Conservation (phyloP, 2,888 invertebrate species). For the Drosophila mulleri region DNA sequence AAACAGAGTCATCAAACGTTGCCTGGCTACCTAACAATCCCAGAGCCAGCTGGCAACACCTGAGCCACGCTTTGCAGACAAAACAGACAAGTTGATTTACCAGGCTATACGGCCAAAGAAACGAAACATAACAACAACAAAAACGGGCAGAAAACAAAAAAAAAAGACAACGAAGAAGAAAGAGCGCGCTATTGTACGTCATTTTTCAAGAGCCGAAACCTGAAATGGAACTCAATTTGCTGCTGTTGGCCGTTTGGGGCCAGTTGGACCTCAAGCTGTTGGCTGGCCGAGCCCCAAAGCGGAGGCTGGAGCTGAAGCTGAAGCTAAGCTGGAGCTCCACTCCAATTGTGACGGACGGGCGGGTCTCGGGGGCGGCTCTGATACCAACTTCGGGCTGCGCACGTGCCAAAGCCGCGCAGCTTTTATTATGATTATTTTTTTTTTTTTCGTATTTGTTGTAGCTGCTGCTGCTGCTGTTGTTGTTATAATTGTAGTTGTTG, state of each 20-base stretch:
- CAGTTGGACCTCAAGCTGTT: conserved; percentile 34
- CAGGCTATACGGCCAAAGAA: conserved; percentile 43
- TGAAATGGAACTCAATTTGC: conserved; percentile 70
- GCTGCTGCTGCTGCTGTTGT: conserved; percentile 10
- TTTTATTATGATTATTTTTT: background rate
- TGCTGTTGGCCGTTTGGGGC: conserved; percentile 28
- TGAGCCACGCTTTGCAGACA: conserved; percentile 56
- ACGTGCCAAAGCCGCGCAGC: conserved; percentile 71
- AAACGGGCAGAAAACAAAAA: conserved; percentile 9
- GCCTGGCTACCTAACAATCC: conserved; percentile 49
- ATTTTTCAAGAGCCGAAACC: conserved; percentile 71
- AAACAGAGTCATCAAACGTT: conserved; percentile 74
- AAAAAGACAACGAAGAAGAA: conserved; percentile 20
- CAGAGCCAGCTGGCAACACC: conserved; percentile 53
- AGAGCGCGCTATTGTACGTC: conserved; percentile 69
- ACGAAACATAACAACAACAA: conserved; percentile 22
- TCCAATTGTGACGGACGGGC: conserved; percentile 31
- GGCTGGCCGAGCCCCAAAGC: conserved; percentile 19
- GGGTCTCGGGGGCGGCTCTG: conserved; percentile 37
- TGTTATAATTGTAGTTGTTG: conserved; percentile 21
- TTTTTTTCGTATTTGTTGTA: conserved; percentile 18
- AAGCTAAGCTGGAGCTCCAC: conserved; percentile 11
- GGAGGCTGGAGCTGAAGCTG: conserved; percentile 21
- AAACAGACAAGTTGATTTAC: conserved; percentile 78
- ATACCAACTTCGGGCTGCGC: conserved; percentile 61